A percentile compares a stretch with the other conserved stretches of the same genome.
These are phyloP conservation scores for Epinotia nisella DNA, from an alignment of 2,888 invertebrate genomes.

Conservation along the genomic window DNA sequence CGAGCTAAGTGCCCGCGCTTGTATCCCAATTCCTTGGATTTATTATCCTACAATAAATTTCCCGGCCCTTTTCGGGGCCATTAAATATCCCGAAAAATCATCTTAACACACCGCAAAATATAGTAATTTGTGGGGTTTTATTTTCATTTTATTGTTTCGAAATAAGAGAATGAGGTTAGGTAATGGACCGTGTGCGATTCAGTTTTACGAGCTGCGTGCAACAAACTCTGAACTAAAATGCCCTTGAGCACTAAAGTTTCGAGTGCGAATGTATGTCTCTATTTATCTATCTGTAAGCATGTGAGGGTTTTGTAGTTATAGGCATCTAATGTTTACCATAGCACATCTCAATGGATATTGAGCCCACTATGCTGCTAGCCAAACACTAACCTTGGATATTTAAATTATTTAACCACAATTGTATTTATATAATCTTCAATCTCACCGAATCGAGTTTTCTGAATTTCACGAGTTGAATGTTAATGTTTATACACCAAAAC, in stretches of 20 bases:
- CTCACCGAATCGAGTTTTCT: too few species aligned
- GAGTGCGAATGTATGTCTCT: conserved; percentile 14
- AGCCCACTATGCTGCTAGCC: too few species aligned
- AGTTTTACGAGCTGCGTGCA: conserved; percentile 22
- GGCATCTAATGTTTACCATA: neutral
- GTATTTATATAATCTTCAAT: too few species aligned
- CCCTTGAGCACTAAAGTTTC: conserved; percentile 23
- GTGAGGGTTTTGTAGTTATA: neutral
- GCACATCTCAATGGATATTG: neutral
- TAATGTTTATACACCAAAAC: too few species aligned
- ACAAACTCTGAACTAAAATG: conserved; percentile 8
- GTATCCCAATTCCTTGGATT: conserved; percentile 48
- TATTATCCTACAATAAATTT: conserved; percentile 48
- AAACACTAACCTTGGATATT: too few species aligned
- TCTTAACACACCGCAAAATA: conserved; percentile 41
- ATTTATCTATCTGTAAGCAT: too few species aligned
- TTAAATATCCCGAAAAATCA: conserved; percentile 50
- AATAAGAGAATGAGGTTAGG: conserved; percentile 26
- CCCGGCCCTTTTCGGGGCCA: conserved; percentile 50
- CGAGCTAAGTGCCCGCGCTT: conserved; percentile 46
- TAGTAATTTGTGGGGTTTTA: conserved; percentile 42
- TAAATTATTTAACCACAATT: too few species aligned
- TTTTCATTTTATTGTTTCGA: conserved; percentile 44
- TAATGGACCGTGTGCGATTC: conserved; percentile 14
- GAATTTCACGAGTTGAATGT: too few species aligned